phyloP scores from a whole-genome alignment of 2,888 invertebrate species.

The Spodoptera exigua region DNA sequence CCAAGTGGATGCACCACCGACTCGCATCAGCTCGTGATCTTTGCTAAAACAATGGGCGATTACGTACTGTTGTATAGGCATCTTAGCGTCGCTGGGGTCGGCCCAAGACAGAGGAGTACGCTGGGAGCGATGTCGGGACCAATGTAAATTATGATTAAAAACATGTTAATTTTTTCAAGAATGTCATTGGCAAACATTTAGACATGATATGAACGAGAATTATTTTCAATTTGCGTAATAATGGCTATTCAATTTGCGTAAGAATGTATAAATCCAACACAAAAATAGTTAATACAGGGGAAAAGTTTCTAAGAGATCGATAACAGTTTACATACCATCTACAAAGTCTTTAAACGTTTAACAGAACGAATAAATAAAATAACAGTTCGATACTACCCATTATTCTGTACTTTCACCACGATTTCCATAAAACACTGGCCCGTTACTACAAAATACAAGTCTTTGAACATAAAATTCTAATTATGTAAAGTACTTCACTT shows the following conservation, averaged over 20 bases:
- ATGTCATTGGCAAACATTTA: too few species aligned
- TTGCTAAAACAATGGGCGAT: conserved; percentile 82
- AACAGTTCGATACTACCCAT: conserved; percentile 15
- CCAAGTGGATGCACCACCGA: conserved; percentile 64
- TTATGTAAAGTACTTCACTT: conserved; percentile 38
- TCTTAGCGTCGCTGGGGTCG: conserved; percentile 60
- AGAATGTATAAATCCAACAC: too few species aligned
- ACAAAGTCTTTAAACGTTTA: conserved; percentile 5
- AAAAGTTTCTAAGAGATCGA: neutral
- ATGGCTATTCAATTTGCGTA: too few species aligned
- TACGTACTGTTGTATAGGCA: conserved; percentile 75
- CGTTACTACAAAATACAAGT: conserved; percentile 21
- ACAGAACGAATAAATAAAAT: conserved; percentile 16
- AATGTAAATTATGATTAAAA: neutral
- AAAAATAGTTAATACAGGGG: too few species aligned
- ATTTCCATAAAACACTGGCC: conserved; percentile 33
- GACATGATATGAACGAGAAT: too few species aligned
- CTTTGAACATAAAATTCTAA: conserved; percentile 28
- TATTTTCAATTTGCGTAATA: too few species aligned
- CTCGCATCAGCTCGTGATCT: conserved; percentile 83
- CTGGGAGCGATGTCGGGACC: conserved; percentile 12
- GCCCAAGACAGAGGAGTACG: conserved; percentile 57
- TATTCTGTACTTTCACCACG: conserved; percentile 23
- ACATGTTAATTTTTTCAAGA: too few species aligned
- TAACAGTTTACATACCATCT: neutral